Base-by-base conservation (phyloP, 2,797 vertebrate species). In the Dendrocincla fuliginosa region DNA sequence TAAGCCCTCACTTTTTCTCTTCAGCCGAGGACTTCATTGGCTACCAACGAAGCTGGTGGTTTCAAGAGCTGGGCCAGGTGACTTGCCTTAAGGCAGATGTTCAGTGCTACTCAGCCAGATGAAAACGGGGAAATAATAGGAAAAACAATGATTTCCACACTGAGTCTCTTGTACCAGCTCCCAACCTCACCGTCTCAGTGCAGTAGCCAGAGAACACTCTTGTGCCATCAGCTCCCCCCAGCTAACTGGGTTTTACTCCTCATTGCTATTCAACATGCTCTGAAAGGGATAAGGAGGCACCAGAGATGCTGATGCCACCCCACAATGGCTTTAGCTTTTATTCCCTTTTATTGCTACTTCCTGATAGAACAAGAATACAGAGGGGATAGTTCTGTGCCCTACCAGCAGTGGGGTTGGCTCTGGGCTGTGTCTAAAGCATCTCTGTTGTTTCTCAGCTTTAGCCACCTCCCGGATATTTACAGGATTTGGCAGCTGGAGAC, bases 41-140 rank as follows among this genome's bases (percentile, higher is more conserved):
- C 87, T 87, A 87, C 89, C 81, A 49, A 35, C 30, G 70, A 90
- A 89, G 78, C 74, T 3, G 10, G 61, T 73, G 57, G 77, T 93
- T 95, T 92, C 89, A 69, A 90, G 87, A 84, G 77, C 89, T 23
- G n/a, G 61, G 78, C 74, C 94, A 89, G 89, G 89, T 92, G 64
- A 82, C 74, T 89, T 91, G 93, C 94, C 93, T 93, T 71, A 81
- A 78, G 93, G 94, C 91, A 93, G 86, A 71, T 81, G 89, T 52
- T 95, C 87, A 24, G 61, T 37, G 73, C 27, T 90, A 71, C 73
- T 89, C 93, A 89, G 84, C 27, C 63, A 57, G 67, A 78, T 68
- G 84, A 87, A 92, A 95, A 82, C 8, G 41, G 42, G 56, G 67
- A 91, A 96, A 91, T 92, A 84, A 93, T 44, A 84, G 67, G 50